Conservation (phyloP, 2,888 invertebrate species). For the Tetramorium bicarinatum region DNA sequence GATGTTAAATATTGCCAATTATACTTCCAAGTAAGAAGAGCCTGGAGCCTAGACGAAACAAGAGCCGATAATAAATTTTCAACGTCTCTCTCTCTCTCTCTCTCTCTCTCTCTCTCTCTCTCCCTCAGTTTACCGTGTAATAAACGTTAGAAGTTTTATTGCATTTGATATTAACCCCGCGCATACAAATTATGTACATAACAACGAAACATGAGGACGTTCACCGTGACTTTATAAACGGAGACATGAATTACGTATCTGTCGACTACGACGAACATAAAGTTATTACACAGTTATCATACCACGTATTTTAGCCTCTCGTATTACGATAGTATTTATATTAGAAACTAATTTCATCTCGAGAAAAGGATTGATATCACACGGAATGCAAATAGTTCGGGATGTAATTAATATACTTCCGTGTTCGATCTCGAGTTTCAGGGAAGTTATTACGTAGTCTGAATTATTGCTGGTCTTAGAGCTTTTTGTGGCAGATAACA, state of each 20-base stretch:
- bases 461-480: background rate
- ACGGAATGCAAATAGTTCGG: background rate
- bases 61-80: constrained; percentile 28
- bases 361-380: background rate
- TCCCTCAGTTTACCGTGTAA: background rate
- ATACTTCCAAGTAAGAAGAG: background rate
- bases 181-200: constrained; percentile 4
- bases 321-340: background rate
- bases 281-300: constrained; percentile 15
- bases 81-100: background rate
- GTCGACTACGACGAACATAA: background rate
- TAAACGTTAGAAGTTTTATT: constrained; percentile 29
- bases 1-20: constrained; percentile 25
- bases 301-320: background rate
- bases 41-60: background rate
- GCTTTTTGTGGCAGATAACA: constrained; percentile 26
- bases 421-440: background rate
- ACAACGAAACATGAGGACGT: constrained; percentile 25
- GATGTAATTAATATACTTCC: background rate
- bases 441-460: background rate
- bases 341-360: constrained; percentile 12
- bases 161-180: constrained; percentile 13
- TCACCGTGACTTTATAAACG: constrained; percentile 7
- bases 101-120: background rate
- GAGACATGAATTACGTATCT: constrained; percentile 19